Base-by-base conservation (phyloP, 1,140 invertebrate genomes). In the Lerema accius region DNA sequence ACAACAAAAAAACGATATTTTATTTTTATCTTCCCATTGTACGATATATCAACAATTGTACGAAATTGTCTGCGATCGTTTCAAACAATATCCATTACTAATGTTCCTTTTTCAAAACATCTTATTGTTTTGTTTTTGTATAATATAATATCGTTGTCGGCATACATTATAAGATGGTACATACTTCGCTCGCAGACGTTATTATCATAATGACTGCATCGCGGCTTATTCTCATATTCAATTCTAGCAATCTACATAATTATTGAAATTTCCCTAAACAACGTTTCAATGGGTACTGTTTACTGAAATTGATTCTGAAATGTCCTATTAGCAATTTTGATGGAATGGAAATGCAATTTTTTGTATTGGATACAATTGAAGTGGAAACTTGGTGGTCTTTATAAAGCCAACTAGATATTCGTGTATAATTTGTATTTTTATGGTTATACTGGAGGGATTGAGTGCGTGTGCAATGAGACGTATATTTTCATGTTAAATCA, bases 171-270 rank as follows among this genome's bases (percentile, higher is more conserved):
- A 45, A 56, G 26, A 58, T 32, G 19, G 55, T 43, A 32, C 26
- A 46, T 37, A 37, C 40, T 45, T 35, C n/a, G 19, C 26, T 17
- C 26, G 28, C 6, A 50, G 45, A 32, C 32, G 43, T 9, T 19
- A 46, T 59, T 46, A 59, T 17, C 42, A 59, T 59, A 59, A 59
- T 46, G 55, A 48, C 53, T 48, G 55, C 55, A 59, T 59, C 55
- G 10, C 19, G 15, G 42, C 53, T 35, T 46, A 59, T 58, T 58
- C 55, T 58, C 55, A 48, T 59, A 59, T 59, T 48, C 55, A 59
- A 59, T 59, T 59, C 28, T 3, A 37, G 42, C 55, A 46, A 59
- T 59, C 28, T 59, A 35, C 55, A 59, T 59, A 59, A 59, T 59
- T 59, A 59, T 46, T 59, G 55, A 48, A 48, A 59, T 59, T 46